phyloP scores from a whole-genome alignment of 2,113 vertebrate genomes.

The Petrocephalus microphthalmus region DNA sequence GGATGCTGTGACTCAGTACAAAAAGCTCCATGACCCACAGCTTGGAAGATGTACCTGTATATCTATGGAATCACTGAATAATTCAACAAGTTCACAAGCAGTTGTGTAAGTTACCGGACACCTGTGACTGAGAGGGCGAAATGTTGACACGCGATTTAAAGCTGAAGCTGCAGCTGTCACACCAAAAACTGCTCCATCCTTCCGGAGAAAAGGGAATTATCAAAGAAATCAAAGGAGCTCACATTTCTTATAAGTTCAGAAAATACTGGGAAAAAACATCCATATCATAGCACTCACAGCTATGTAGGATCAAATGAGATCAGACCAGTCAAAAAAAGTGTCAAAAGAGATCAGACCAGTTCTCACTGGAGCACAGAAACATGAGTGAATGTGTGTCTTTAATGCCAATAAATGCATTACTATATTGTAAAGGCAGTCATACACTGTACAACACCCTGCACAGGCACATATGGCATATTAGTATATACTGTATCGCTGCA shows the following conservation, averaged over 20 bases:
- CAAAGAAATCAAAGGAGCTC: not conserved
- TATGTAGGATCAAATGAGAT: not conserved
- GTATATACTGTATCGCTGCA: not conserved
- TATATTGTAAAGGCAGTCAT: too few species aligned
- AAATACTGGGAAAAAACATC: not conserved
- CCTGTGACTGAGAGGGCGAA: not conserved
- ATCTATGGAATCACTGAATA: not conserved
- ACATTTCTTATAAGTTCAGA: not conserved
- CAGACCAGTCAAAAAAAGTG: not conserved
- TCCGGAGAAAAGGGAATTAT: too few species aligned
- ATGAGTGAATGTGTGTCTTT: too few species aligned
- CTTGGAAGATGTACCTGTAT: not conserved
- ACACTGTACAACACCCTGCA: not conserved
- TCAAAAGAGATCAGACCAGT: not conserved
- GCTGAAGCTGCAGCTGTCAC: not conserved
- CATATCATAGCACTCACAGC: not conserved
- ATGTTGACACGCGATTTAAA: not conserved
- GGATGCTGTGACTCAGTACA: not conserved
- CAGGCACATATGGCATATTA: not conserved
- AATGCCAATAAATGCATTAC: too few species aligned
- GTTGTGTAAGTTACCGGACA: not conserved
- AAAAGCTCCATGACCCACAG: not conserved
- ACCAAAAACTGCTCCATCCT: not conserved
- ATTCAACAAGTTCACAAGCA: not conserved
- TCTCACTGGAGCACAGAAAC: too few species aligned